Base-by-base conservation (phyloP, 2,888 invertebrate species). In the Argyresthia albistria region DNA sequence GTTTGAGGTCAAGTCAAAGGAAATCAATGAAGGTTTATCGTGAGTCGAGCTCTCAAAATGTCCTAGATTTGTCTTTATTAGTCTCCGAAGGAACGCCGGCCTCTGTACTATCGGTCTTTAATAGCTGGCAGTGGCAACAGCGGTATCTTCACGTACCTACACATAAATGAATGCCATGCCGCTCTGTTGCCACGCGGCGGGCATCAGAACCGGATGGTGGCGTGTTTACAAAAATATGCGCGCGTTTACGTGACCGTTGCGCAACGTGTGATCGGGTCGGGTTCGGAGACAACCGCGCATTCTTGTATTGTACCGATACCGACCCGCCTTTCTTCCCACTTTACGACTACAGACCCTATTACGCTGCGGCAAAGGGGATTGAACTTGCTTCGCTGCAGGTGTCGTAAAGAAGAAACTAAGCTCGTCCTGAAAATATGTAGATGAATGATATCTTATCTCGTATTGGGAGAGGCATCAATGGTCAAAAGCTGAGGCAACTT, bases 181-280 rank as follows among this genome's bases (percentile, higher is more conserved):
- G 12, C 14, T 12, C 36, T 48, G 37, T 48, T 48, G 48, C 48
- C 58, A 56, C 54, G 58, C 57, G 57, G 59, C 57, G 25, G 61
- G 55, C 58, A 64, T 51, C 56, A 58, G 56, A 60, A 62, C 64
- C 64, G 62, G 65, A 63, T 67, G 65, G 59, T 43, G 47, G 37
- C 58, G 57, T 77, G 75, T 77, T 77, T 76, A 78, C 74, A 70
- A 70, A 75, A 70, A 69, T 74, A 73, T 74, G 69, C 69, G 65
- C 54, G 55, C 57, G 57, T 63, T 42, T n/a, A 16, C 10, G 50
- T 46, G 46, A 59, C 54, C 58, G 66, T 77, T 77, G 65, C 75
- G 76, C 70, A 76, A 76, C 56, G 60, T 12, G 35, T 12, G 15
- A 10, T 16, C 25, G 25, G 6, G 25, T 25, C 25, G 25, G 25